These are phyloP conservation scores for Carlito syrichta DNA, from an alignment of 2,113 vertebrate species.

Conservation along the genomic window DNA sequence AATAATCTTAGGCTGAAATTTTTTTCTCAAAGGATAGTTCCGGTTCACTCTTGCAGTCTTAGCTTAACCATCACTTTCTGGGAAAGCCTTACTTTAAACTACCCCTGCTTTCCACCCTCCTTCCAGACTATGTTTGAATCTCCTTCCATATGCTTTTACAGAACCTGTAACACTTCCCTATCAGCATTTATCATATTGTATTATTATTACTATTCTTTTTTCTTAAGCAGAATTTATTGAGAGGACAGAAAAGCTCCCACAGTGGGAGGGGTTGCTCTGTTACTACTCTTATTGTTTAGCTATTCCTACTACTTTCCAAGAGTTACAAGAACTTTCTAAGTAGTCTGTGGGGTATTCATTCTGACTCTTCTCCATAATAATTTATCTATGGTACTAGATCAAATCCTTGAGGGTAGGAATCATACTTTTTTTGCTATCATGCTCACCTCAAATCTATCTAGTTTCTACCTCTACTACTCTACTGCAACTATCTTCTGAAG, in stretches of 20 bases:
- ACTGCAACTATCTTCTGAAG: not conserved
- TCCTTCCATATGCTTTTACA: not conserved
- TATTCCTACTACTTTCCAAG: not conserved
- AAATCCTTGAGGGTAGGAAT: not conserved
- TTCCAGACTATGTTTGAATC: not conserved
- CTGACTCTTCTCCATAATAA: not conserved
- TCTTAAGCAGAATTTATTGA: too few species aligned
- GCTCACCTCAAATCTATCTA: not conserved
- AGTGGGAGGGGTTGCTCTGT: too few species aligned
- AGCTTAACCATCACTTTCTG: not conserved
- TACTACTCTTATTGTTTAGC: not conserved
- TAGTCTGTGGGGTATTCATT: not conserved
- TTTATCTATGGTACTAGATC: not conserved
- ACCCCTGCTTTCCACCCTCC: not conserved
- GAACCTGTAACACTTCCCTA: not conserved
- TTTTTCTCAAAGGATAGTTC: not conserved
- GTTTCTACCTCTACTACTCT: not conserved
- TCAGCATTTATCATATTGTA: not conserved
- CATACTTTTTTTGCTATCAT: not conserved
- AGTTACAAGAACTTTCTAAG: not conserved
- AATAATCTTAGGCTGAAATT: not conserved
- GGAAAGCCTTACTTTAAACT: not conserved
- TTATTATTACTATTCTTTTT: not conserved
- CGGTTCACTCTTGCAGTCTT: not conserved
- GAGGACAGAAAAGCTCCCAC: too few species aligned